Evolutionary conservation across 2,797 vertebrate genomes (phyloP), one percentile per base, ranked within the genome.

Genomic region (Eurystomus glaucurus): DNA sequence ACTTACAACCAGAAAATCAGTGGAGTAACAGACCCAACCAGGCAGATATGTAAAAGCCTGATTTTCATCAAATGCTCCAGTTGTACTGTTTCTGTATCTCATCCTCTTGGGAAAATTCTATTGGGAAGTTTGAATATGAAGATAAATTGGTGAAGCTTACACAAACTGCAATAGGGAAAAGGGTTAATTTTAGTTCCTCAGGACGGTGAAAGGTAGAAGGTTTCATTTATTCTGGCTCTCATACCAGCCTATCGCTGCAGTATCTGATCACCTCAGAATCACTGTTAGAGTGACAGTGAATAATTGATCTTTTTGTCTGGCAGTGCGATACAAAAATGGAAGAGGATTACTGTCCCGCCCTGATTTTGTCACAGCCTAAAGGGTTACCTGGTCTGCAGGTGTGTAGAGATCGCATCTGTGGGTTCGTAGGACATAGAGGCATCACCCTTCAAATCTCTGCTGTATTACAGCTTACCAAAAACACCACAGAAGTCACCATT

Each of bases 1-100:
- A 90, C 35, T 76, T 92, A 94, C 69, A 96, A 79, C 51, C 80
- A 85, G 37, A 82, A 92, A 96, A 87, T 88, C 35, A n/a, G 31
- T 79, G 48, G 88, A 96, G 74, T 93, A 95, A 52, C 35, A 86
- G 61, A 66, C 33, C 23, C 20, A 88, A 37, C 33, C 55, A 84
- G 41, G 35, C 33, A 55, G 69, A 28, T n/a, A 65, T 61, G 12
- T 45, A 64, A 48, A 78, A 91, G 29, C 16, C 50, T 69, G 26
- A 62, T 90, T 94, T 88, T 90, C 1, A 4, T 64, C 81, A 81
- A 78, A 58, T 51, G 46, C 31, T 69, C 35, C 17, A 51, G 13
- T 62, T 90, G 23, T 7, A 45, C 8, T 46, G 16, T 57, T 70
- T 69, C 46, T 78, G 6, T 71, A 33, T 74, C 64, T 78, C 37